Base-by-base conservation (phyloP, 2,888 invertebrate species). In the Tetramorium bicarinatum region DNA sequence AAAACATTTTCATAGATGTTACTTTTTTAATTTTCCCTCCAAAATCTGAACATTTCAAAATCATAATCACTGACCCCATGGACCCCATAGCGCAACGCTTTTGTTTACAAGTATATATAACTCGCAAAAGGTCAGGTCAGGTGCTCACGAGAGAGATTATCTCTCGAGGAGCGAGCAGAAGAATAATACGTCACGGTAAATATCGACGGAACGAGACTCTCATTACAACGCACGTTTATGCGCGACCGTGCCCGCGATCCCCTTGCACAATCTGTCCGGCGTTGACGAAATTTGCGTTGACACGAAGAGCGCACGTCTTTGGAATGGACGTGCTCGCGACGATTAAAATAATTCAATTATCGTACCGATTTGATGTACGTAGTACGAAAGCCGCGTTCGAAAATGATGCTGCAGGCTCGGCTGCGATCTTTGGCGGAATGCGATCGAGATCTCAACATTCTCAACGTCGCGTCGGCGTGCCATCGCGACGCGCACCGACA, bases 111-210 rank as follows among this genome's bases (percentile, higher is more conserved):
- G 29, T 47, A 15, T 38, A 61, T 59, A 25, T 54, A 54, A 41
- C 29, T 59, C 21, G 29, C 13, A n/a, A 74, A 74, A 74, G 59
- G 74, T 74, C 74, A 74, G 74, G 74, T 74, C 74, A 74, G 74
- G 59, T 61, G 72, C 44, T 72, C 29, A 21, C 41, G 25, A 18
- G 44, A 18, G 44, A 41, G 44, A 44, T 74, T 44, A 74, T 44
- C 74, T 44, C 74, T 59, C 74, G 59, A 44, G 44, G n/a, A 71
- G 71, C 34, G 71, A 44, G 72, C 29, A 18, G 13, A 25, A 38
- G 25, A 18, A 44, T 41, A 41, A 25, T n/a, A 38, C 44, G 25
- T 74, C 59, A 59, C n/a, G 18, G 44, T 61, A 59, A 29, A 47
- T 61, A 44, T 74, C 74, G 44, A 29, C 61, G 13, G 59, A 18